A percentile compares a stretch with the other conserved stretches of the same genome.
Conservation (phyloP, 64 coral and sea anemone species). For the Montipora cactus region DNA sequence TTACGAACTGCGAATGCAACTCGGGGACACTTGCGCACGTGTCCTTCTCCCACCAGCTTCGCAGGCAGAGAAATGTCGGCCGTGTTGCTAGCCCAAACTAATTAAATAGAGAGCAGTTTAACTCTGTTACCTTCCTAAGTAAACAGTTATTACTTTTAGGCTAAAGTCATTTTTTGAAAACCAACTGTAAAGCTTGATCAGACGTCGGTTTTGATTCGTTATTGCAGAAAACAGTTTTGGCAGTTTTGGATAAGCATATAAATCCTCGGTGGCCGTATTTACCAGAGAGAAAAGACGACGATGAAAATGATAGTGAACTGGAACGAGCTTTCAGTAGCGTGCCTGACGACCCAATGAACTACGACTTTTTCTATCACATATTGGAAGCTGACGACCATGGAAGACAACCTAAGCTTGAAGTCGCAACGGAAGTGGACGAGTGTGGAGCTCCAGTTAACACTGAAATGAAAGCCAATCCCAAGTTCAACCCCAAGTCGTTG, state of each 20-base stretch:
- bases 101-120: too few relatives aligned
- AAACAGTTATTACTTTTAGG: too few relatives aligned
- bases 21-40: too few relatives aligned
- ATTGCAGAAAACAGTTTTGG: conserved; percentile 89
- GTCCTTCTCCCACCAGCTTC: too few relatives aligned
- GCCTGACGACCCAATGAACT: conserved; percentile 92
- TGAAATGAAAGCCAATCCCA: conserved; percentile 23
- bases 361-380: conserved; percentile 93
- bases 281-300: conserved; percentile 53
- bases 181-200: too few relatives aligned
- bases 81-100: too few relatives aligned
- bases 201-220: too few relatives aligned
- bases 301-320: conserved; percentile 61
- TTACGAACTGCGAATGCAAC: too few relatives aligned
- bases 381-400: conserved; percentile 86
- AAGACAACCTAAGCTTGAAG: conserved; percentile 61
- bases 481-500: conserved; percentile 69
- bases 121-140: too few relatives aligned
- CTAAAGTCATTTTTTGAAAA: too few relatives aligned
- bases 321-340: conserved; percentile 80
- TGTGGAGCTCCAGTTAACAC: not conserved
- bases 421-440: conserved; percentile 3
- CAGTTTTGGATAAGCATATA: conserved; percentile 81
- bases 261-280: conserved; percentile 94
- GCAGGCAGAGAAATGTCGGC: too few relatives aligned